These are phyloP conservation scores for Anguilla rostrata DNA, from an alignment of 2,113 vertebrate species.

Conservation along the genomic window DNA sequence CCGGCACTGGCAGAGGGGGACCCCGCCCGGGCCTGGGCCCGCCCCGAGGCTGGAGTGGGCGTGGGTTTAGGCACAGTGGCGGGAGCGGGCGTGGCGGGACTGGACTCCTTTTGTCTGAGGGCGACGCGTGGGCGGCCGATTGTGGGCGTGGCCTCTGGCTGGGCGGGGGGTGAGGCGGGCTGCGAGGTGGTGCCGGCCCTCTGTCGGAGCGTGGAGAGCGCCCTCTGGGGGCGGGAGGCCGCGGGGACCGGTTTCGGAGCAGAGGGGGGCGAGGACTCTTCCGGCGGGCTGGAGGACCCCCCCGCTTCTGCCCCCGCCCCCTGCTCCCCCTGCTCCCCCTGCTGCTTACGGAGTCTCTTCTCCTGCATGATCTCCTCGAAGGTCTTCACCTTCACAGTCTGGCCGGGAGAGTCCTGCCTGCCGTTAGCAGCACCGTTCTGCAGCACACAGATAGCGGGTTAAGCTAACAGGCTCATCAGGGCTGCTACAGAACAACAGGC, in stretches of 20 bases:
- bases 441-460: background rate
- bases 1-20: constrained; percentile 6
- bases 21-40: background rate
- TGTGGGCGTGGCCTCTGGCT: constrained; percentile 17
- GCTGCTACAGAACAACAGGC: background rate
- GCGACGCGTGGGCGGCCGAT: constrained; percentile 36
- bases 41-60: constrained; percentile 8
- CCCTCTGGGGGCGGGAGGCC: constrained; percentile 36
- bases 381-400: constrained; percentile 76
- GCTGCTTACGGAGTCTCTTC: constrained; percentile 73
- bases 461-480: background rate
- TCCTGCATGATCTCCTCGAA: constrained; percentile 82
- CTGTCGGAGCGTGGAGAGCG: constrained; percentile 8
- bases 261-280: constrained; percentile 15
- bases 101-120: constrained; percentile 38
- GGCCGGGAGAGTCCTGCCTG: constrained; percentile 24
- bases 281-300: constrained; percentile 23
- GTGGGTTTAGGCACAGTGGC: background rate
- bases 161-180: constrained; percentile 4
- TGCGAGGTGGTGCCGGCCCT: background rate
- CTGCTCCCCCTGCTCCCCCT: constrained; percentile 57
- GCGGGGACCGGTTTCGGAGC: background rate
- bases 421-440: constrained; percentile 39
- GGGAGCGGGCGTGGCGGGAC: background rate
- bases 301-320: constrained; percentile 31